These are phyloP conservation scores for Paelopatides confundens DNA, from an alignment of 53 echinoderm and acorn worm species.

Conservation along the genomic window DNA sequence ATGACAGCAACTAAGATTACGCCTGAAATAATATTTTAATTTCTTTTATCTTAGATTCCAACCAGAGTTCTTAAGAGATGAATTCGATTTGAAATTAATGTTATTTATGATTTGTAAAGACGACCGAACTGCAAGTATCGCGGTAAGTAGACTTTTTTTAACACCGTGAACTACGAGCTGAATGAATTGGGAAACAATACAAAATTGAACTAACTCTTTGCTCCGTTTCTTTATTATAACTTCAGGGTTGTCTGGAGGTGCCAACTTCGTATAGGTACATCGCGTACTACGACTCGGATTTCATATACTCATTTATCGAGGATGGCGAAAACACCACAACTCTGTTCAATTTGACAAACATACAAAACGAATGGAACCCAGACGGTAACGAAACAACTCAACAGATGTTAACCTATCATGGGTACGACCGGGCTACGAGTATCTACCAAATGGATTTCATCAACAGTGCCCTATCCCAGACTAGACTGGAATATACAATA, in stretches of 20 bases:
- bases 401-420: slow-evolving; percentile 61
- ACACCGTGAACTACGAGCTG: no score
- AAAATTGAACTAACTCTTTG: no score
- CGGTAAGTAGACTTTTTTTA: no score
- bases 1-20: no score
- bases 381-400: slow-evolving; percentile 45
- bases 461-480: slow-evolving; percentile 75
- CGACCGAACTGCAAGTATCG: slow-evolving; percentile 7
- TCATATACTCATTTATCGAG: slow-evolving; percentile 25
- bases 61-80: slow-evolving; percentile 49
- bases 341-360: slow-evolving; percentile 22
- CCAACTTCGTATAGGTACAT: slow-evolving; percentile 54
- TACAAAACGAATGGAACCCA: slow-evolving; percentile 54
- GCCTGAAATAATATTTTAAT: no score
- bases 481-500: slow-evolving; percentile 73
- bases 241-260: slow-evolving; percentile 71
- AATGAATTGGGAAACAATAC: no score
- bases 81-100: slow-evolving; percentile 70
- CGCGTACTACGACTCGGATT: slow-evolving; percentile 65
- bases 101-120: slow-evolving; percentile 84
- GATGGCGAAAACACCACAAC: background rate
- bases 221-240: no score
- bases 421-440: slow-evolving; percentile 37
- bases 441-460: slow-evolving; percentile 67
- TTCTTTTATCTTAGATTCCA: no score